Evolutionary conservation across 2,113 vertebrate genomes (phyloP).

Genomic region (Gopherus flavomarginatus): DNA sequence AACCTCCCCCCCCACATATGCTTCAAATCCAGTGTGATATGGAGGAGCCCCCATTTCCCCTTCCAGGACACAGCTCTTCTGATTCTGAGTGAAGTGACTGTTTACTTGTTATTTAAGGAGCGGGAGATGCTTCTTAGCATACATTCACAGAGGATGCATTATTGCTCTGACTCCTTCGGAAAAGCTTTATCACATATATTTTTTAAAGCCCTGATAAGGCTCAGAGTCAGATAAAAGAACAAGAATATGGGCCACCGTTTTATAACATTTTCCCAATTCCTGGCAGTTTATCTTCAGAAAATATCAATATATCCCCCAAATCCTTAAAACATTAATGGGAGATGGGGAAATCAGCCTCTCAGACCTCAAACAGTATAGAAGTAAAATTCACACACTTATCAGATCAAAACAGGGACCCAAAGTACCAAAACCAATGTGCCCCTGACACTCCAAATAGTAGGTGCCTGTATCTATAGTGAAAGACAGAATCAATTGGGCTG

Average conservation of each 20-base stretch:
- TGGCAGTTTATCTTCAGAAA: slow-evolving; percentile 19
- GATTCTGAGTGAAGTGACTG: background rate
- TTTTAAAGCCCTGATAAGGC: slow-evolving; percentile 40
- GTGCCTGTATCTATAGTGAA: background rate
- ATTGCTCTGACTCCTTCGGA: background rate
- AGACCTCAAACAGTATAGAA: background rate
- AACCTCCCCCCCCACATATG: background rate
- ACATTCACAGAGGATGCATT: background rate
- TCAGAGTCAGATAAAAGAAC: background rate
- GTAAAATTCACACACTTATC: background rate
- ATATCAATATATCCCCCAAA: background rate
- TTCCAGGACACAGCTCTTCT: rapidly evolving
- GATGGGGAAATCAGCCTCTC: background rate
- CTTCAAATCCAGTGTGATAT: rapidly evolving
- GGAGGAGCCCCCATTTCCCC: rapidly evolving
- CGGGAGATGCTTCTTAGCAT: background rate
- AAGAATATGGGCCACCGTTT: background rate
- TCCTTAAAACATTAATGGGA: background rate
- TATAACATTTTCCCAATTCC: slow-evolving; percentile 9
- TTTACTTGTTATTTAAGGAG: rapidly evolving
- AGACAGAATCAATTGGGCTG: background rate
- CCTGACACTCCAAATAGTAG: rapidly evolving
- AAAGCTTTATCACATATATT: slow-evolving; percentile 2
- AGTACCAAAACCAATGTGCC: background rate
- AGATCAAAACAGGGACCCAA: background rate